Evolutionary conservation across 2,888 invertebrate genomes (phyloP).

Genomic region (Cataglyphis albicans): DNA sequence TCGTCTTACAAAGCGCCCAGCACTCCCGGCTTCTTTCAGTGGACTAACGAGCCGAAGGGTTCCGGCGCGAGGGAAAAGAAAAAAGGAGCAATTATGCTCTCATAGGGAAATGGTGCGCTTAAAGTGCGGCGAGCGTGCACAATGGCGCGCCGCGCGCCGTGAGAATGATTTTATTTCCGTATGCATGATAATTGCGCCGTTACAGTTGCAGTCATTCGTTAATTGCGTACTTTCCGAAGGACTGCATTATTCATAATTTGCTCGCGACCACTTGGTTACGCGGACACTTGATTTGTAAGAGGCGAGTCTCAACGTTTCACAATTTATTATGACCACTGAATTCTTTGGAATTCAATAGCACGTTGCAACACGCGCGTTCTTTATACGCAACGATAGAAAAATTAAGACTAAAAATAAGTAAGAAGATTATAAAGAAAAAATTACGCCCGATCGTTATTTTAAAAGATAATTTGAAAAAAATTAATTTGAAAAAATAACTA

Average conservation of each 20-base stretch:
- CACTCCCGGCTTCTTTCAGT: constrained; percentile 74
- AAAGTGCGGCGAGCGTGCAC: constrained; percentile 57
- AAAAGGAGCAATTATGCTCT: constrained; percentile 75
- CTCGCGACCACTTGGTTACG: constrained; percentile 44
- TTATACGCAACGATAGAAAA: constrained; percentile 3
- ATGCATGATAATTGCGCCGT: constrained; percentile 61
- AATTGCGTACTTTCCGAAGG: constrained; percentile 53
- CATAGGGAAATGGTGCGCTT: constrained; percentile 75
- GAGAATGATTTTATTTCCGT: constrained; percentile 73
- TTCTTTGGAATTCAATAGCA: constrained; percentile 8
- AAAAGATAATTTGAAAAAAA: neutral
- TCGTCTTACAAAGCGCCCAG: constrained; percentile 75
- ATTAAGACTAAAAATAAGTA: neutral
- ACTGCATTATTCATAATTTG: constrained; percentile 54
- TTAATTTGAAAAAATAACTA: constrained; percentile 10
- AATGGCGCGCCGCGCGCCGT: constrained; percentile 58
- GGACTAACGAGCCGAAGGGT: constrained; percentile 76
- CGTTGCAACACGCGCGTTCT: constrained; percentile 1
- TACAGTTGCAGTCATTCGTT: constrained; percentile 49
- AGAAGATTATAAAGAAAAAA: neutral
- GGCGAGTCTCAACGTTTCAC: neutral
- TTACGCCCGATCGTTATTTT: neutral
- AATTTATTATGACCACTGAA: constrained; percentile 17
- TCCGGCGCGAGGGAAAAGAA: constrained; percentile 55
- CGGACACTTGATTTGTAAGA: constrained; percentile 35